A percentile compares a stretch with the other conserved stretches of the same genome.
phyloP scores from a whole-genome alignment of 2,113 vertebrate genomes.

The Xiphorhynchus elegans region DNA sequence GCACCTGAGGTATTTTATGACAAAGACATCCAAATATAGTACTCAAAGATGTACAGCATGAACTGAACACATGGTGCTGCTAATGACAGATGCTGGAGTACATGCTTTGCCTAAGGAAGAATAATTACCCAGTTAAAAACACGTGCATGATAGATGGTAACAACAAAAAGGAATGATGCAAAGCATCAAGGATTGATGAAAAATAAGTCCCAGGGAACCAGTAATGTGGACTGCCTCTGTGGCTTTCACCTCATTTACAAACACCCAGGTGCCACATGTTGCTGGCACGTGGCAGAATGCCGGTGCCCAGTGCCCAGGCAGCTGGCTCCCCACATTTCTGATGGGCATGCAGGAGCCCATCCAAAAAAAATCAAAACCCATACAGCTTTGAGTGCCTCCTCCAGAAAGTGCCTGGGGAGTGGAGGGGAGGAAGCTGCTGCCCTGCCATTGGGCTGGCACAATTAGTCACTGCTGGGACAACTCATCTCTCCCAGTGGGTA shows the following conservation, averaged over 20 bases:
- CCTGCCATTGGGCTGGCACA: background rate
- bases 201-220: accelerated
- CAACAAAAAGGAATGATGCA: background rate
- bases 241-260: background rate
- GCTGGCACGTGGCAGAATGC: accelerated
- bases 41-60: background rate
- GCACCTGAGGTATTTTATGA: background rate
- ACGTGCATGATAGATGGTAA: accelerated
- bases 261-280: accelerated
- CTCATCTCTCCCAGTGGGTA: background rate
- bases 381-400: background rate
- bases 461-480: background rate
- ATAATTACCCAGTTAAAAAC: background rate
- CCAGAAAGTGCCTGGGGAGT: background rate
- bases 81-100: background rate
- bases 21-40: background rate
- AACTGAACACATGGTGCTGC: background rate
- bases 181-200: background rate
- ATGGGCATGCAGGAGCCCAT: accelerated
- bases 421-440: accelerated
- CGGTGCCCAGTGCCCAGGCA: accelerated
- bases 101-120: background rate
- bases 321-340: accelerated
- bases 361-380: background rate
- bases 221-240: accelerated